A percentile compares a stretch with the other conserved stretches of the same genome.
These are phyloP conservation scores for Ictidomys tridecemlineatus DNA, from an alignment of 2,113 vertebrate genomes.

Conservation along the genomic window DNA sequence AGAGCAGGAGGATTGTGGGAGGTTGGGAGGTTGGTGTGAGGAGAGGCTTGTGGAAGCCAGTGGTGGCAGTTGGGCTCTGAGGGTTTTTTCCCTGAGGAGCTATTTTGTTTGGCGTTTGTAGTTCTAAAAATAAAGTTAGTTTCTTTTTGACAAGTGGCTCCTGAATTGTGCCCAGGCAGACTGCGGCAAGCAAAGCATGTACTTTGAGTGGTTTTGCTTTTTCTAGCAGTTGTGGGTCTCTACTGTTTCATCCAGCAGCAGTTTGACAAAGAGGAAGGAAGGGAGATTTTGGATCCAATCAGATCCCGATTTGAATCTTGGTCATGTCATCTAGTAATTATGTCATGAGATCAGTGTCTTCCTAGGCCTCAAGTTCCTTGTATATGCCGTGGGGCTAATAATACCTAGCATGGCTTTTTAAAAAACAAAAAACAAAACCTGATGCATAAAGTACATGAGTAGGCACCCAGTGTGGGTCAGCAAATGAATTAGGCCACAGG, in stretches of 20 bases:
- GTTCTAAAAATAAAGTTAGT: too few relatives aligned
- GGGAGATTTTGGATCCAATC: background rate
- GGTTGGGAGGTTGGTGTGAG: too few relatives aligned
- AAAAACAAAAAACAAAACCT: too few relatives aligned
- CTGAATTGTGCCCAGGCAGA: too few relatives aligned
- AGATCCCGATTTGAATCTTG: background rate
- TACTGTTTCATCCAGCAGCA: too few relatives aligned
- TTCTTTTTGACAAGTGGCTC: too few relatives aligned
- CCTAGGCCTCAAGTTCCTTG: background rate
- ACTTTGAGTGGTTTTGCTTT: background rate
- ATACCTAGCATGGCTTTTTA: background rate
- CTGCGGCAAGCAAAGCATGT: background rate
- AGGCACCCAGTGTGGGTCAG: accelerated
- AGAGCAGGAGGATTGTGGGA: too few relatives aligned
- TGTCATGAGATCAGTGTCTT: background rate
- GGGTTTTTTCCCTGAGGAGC: too few relatives aligned
- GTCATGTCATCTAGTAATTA: slow-evolving; percentile 11
- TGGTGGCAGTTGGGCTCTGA: too few relatives aligned
- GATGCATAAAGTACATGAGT: background rate
- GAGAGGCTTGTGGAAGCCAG: too few relatives aligned
- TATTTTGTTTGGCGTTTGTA: too few relatives aligned
- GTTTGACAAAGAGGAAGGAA: background rate
- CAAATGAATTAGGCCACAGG: background rate
- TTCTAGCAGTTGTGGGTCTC: background rate
- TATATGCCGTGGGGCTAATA: background rate